These are phyloP conservation scores for Callosobruchus maculatus DNA, from an alignment of 2,888 invertebrate genomes.

Conservation along the genomic window DNA sequence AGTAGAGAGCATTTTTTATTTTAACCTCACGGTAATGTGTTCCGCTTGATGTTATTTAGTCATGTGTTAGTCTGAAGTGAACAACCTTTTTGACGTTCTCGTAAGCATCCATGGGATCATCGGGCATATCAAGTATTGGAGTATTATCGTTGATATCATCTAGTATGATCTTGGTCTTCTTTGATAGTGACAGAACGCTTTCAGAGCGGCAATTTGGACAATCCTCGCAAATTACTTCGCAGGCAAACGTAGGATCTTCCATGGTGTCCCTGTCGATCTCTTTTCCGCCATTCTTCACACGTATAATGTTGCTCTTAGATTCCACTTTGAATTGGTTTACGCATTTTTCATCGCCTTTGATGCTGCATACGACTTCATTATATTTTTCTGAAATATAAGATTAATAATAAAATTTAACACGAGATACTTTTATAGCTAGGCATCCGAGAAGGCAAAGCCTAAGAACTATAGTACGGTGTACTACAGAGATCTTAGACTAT, in stretches of 20 bases:
- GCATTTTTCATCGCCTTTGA: constrained; percentile 47
- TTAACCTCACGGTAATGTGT: no score
- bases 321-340: neutral
- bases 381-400: constrained; percentile 47
- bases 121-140: constrained; percentile 39
- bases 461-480: no score
- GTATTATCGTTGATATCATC: constrained; percentile 62
- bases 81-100: constrained; percentile 14
- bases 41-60: no score
- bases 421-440: neutral
- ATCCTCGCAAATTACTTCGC: neutral
- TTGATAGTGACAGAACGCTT: constrained; percentile 5
- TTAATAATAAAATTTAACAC: no score
- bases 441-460: no score
- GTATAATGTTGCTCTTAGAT: constrained; percentile 1
- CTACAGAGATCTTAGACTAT: no score
- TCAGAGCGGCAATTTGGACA: neutral
- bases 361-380: constrained; percentile 54
- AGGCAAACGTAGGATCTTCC: neutral
- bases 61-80: no score
- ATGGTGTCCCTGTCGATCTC: constrained; percentile 23
- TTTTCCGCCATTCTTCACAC: constrained; percentile 13
- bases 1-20: no score
- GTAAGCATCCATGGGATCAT: neutral
- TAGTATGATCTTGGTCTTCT: constrained; percentile 54